Conservation (phyloP, 2,888 invertebrate genomes). For the Drosophila engyochracea region DNA sequence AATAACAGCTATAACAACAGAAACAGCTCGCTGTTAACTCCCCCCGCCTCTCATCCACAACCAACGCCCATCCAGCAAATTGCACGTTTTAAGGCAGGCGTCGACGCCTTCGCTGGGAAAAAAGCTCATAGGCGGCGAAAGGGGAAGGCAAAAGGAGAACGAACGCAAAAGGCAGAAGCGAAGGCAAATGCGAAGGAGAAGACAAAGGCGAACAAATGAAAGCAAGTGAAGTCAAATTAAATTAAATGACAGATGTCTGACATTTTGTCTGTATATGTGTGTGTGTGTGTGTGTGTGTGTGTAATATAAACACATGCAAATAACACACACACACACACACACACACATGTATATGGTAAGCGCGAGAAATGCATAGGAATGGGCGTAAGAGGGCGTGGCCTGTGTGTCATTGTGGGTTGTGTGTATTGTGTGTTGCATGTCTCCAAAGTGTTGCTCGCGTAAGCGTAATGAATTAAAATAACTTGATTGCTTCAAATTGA, state of each 20-base stretch:
- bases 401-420: slow-evolving; percentile 23
- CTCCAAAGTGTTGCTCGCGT: slow-evolving; percentile 77
- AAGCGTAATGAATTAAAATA: slow-evolving; percentile 81
- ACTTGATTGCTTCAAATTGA: slow-evolving; percentile 81
- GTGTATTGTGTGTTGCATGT: slow-evolving; percentile 45
- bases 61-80: slow-evolving; percentile 48
- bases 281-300: slow-evolving; percentile 12
- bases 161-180: neutral
- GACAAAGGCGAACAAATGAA: slow-evolving; percentile 66
- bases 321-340: slow-evolving; percentile 49
- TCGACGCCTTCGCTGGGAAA: slow-evolving; percentile 65
- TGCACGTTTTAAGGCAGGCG: slow-evolving; percentile 71
- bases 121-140: slow-evolving; percentile 19
- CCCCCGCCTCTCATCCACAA: neutral
- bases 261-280: slow-evolving; percentile 52
- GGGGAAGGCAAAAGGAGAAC: neutral
- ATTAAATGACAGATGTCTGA: slow-evolving; percentile 82
- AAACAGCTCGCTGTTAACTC: slow-evolving; percentile 39
- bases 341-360: neutral
- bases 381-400: slow-evolving; percentile 30
- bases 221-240: slow-evolving; percentile 81
- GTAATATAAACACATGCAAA: slow-evolving; percentile 31
- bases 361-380: neutral
- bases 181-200: slow-evolving; percentile 13
- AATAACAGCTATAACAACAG: slow-evolving; percentile 58